phyloP scores from a whole-genome alignment of 2,797 vertebrate species.

The Poecilia picta region DNA sequence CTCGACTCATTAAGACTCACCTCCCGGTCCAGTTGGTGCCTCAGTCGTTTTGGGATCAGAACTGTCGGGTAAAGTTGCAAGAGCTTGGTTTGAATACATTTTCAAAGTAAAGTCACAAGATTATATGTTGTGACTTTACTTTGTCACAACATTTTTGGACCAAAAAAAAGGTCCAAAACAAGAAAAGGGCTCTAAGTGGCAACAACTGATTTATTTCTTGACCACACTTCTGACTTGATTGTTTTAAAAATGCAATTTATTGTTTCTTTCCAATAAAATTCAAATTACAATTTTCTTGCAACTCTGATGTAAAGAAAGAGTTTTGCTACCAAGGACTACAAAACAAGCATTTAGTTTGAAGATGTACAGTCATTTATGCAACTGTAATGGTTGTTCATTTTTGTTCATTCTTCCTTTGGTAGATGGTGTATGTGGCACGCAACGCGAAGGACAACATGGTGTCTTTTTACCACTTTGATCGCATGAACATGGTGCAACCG shows the following conservation, averaged over 20 bases:
- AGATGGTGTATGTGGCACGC: slow-evolving; percentile 85
- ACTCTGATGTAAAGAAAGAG: too few species aligned
- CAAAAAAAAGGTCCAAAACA: background rate
- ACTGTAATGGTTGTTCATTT: background rate
- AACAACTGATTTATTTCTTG: too few species aligned
- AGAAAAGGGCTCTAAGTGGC: too few species aligned
- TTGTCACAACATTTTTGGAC: too few species aligned
- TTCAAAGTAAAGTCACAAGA: background rate
- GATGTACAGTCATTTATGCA: too few species aligned
- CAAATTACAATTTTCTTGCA: too few species aligned
- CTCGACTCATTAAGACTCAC: slow-evolving; percentile 80
- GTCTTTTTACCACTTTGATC: slow-evolving; percentile 88
- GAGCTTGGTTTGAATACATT: fast-evolving
- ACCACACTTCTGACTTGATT: too few species aligned
- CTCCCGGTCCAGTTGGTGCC: slow-evolving; percentile 79
- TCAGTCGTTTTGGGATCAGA: slow-evolving; percentile 79
- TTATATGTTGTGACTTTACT: too few species aligned
- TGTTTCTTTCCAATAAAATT: too few species aligned
- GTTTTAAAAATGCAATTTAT: too few species aligned
- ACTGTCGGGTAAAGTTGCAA: slow-evolving; percentile 62
- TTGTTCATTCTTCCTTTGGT: background rate
- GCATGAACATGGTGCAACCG: slow-evolving; percentile 81
- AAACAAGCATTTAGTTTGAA: background rate
- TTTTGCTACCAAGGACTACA: too few species aligned
- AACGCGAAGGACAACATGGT: slow-evolving; percentile 90